Evolutionary conservation across 2,888 invertebrate genomes (phyloP).

Genomic region (Erpobdella octoculata): DNA sequence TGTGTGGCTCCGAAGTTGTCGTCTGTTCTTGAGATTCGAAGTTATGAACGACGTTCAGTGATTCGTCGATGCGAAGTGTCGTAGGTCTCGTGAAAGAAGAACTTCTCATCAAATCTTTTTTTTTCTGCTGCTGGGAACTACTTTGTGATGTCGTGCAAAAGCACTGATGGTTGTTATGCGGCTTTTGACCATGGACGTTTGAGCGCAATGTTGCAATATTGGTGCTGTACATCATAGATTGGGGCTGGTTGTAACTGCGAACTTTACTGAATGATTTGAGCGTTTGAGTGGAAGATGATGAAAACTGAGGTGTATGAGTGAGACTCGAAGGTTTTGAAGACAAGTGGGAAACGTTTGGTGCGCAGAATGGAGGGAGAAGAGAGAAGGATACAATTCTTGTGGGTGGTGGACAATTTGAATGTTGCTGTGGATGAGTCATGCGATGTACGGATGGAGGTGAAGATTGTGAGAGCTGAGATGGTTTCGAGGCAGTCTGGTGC

Average conservation of each 20-base stretch:
- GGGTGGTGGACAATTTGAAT: not conserved
- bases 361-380: not conserved
- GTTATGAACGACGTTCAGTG: not conserved
- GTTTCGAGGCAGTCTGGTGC: not conserved
- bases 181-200: not conserved
- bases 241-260: not conserved
- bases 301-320: not conserved
- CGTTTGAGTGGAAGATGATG: not conserved
- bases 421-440: not conserved
- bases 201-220: not conserved
- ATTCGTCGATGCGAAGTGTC: slow-evolving; percentile 5
- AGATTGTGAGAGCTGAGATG: no score
- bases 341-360: not conserved
- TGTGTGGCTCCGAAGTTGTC: no score
- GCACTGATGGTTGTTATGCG: not conserved
- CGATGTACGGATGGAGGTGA: not conserved
- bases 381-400: not conserved
- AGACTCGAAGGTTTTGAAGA: not conserved
- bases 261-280: not conserved
- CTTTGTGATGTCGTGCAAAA: not conserved
- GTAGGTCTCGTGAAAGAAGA: not conserved
- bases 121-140: slow-evolving; percentile 1
- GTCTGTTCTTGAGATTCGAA: no score
- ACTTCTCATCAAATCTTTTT: not conserved
- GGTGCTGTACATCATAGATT: no score